Percentiles rank a stretch among this genome's conserved stretches.
These are phyloP conservation scores for Apodemia mormo DNA, from an alignment of 2,888 invertebrate species.

Conservation along the genomic window DNA sequence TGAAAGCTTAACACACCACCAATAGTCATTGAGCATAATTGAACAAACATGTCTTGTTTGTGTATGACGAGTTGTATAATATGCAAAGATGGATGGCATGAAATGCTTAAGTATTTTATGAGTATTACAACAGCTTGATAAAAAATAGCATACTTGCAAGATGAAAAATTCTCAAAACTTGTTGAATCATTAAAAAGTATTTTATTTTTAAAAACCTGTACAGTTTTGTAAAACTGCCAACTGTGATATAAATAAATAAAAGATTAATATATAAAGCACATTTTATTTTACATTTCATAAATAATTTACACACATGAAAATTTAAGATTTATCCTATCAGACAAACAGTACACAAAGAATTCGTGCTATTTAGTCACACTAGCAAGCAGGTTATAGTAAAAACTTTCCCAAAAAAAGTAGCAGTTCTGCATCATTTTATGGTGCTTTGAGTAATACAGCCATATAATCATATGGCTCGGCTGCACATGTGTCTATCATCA, in stretches of 20 bases:
- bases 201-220: not conserved
- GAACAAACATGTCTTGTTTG: not conserved
- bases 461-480: no score
- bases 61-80: not conserved
- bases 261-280: slow-evolving; percentile 30
- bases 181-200: not conserved
- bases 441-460: no score
- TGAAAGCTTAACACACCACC: slow-evolving; percentile 53
- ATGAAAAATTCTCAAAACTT: not conserved
- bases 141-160: not conserved
- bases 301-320: slow-evolving; percentile 30
- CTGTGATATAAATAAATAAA: slow-evolving; percentile 36
- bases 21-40: not conserved
- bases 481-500: no score
- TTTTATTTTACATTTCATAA: slow-evolving; percentile 37
- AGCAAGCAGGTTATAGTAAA: not conserved
- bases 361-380: not conserved
- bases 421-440: not conserved
- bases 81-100: not conserved
- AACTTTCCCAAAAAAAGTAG: not conserved
- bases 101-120: not conserved
- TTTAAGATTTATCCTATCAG: slow-evolving; percentile 25
- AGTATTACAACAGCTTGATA: not conserved
- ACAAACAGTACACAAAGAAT: not conserved
- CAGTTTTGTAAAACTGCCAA: not conserved